Evolutionary conservation across 2,888 invertebrate genomes (phyloP), one percentile per base, ranked within the genome.

Genomic region (Brachyptera putata): DNA sequence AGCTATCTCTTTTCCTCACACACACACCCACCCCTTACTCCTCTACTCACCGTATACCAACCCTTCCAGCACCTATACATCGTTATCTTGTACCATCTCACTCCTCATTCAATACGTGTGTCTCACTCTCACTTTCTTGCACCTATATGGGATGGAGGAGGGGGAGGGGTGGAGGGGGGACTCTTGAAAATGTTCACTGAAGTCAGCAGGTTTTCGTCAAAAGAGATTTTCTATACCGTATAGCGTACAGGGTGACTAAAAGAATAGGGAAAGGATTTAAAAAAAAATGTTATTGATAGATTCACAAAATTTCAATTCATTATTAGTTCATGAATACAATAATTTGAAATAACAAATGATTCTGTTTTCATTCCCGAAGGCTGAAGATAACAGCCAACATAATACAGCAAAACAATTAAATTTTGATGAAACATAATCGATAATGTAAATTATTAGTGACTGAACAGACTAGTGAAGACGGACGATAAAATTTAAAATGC

Each of bases 191-290:
- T 37, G 41, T n/a, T n/a, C 14, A 16, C 18, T 5, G 5, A 16
- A 16, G 41, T 41, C 41, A 41, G 41, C 41, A n/a, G 41, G 41
- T 41, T 41, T 41, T 11, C 41, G 3, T 41, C 41, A 41, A 41
- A 41, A 41, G 41, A 18, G 7, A 13, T 41, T 14, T 14, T 41
- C 21, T 41, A 3, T 41, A 7, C 2, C 11, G 41, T 18, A 9
- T 34, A 21, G 37, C 11, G 11, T 14, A 13, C 37, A 37, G 41
- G 41, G 41, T 41, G 41, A 18, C 18, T 2, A 13, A 14, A 14
- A 18, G 14, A 41, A 41, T 21, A n/a, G 21, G 16, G 21, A 41
- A 41, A 41, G 41, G n/a, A n/a, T n/a, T n/a, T n/a, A n/a, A n/a
- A 21, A 21, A 41, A 16, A 11, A n/a, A 21, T 16, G 11, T 4